A percentile compares a stretch with the other conserved stretches of the same genome.
phyloP scores from a whole-genome alignment of 2,888 invertebrate genomes.

The Harpalus rufipes region DNA sequence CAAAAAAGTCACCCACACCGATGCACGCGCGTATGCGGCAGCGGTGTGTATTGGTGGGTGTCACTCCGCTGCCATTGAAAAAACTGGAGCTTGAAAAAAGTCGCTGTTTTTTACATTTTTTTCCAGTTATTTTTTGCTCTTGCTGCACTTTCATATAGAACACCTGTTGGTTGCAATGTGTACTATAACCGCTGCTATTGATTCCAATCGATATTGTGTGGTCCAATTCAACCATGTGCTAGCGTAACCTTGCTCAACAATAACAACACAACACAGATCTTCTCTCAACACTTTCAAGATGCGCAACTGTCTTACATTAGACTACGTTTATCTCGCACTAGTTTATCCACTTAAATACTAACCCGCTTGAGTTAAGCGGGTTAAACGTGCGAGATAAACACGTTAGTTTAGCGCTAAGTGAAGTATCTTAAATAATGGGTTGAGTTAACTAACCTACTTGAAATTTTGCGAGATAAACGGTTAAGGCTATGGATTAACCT shows the following conservation, averaged over 20 bases:
- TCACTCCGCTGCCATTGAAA: constrained; percentile 74
- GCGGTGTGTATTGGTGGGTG: constrained; percentile 76
- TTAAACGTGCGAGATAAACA: too few species aligned
- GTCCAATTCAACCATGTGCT: constrained; percentile 58
- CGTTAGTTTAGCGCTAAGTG: too few species aligned
- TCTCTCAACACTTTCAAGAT: too few species aligned
- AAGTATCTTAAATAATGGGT: too few species aligned
- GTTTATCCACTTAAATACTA: too few species aligned
- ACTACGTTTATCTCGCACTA: too few species aligned
- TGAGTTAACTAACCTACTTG: too few species aligned
- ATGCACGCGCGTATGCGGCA: constrained; percentile 29
- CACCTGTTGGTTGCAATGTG: constrained; percentile 65
- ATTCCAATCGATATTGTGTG: constrained; percentile 65
- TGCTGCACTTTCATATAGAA: constrained; percentile 66
- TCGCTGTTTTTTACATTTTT: constrained; percentile 65
- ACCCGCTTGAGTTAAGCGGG: too few species aligned
- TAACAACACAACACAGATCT: not conserved
- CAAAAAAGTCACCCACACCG: constrained; percentile 56
- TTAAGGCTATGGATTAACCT: too few species aligned
- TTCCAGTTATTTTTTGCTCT: constrained; percentile 55
- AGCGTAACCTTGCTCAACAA: constrained; percentile 27
- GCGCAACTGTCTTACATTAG: too few species aligned
- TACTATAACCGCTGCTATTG: constrained; percentile 64
- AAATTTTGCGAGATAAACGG: too few species aligned
- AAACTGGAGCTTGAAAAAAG: constrained; percentile 70